A percentile compares a stretch with the other conserved stretches of the same genome.
These are phyloP conservation scores for Dasysyrphus albostriatus DNA, from an alignment of 2,888 invertebrate genomes.

Conservation along the genomic window DNA sequence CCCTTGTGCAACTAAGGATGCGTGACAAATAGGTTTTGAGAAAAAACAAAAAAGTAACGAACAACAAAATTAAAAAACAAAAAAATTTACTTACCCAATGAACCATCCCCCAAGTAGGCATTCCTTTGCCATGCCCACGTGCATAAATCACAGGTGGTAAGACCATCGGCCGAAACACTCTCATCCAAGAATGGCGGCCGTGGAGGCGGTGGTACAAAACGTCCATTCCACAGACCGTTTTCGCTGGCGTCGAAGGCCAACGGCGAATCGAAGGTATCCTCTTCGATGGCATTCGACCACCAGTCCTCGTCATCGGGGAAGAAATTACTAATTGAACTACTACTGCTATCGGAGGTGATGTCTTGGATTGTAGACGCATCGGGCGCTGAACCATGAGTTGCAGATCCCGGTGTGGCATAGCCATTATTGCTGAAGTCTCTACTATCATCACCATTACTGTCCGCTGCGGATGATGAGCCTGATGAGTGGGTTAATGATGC, in stretches of 20 bases:
- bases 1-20: slow-evolving; percentile 62
- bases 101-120: slow-evolving; percentile 86
- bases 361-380: slow-evolving; percentile 70
- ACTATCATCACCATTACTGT: slow-evolving; percentile 69
- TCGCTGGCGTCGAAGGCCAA: slow-evolving; percentile 84
- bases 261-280: slow-evolving; percentile 84
- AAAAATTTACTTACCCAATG: slow-evolving; percentile 85
- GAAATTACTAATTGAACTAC: slow-evolving; percentile 78
- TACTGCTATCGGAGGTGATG: slow-evolving; percentile 75
- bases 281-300: slow-evolving; percentile 84
- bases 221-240: slow-evolving; percentile 83
- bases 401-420: slow-evolving; percentile 69
- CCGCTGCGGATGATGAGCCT: slow-evolving; percentile 71
- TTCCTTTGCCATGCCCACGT: slow-evolving; percentile 89
- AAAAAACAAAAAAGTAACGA: slow-evolving; percentile 18
- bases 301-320: slow-evolving; percentile 81
- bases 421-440: slow-evolving; percentile 56
- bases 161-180: slow-evolving; percentile 87
- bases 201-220: slow-evolving; percentile 88
- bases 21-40: slow-evolving; percentile 71
- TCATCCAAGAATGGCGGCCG: slow-evolving; percentile 88
- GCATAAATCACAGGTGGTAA: slow-evolving; percentile 90
- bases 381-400: slow-evolving; percentile 68
- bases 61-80: slow-evolving; percentile 28
- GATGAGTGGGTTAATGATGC: slow-evolving; percentile 77